Conservation (phyloP, 2,113 vertebrate species). For the Otocyon megalotis region DNA sequence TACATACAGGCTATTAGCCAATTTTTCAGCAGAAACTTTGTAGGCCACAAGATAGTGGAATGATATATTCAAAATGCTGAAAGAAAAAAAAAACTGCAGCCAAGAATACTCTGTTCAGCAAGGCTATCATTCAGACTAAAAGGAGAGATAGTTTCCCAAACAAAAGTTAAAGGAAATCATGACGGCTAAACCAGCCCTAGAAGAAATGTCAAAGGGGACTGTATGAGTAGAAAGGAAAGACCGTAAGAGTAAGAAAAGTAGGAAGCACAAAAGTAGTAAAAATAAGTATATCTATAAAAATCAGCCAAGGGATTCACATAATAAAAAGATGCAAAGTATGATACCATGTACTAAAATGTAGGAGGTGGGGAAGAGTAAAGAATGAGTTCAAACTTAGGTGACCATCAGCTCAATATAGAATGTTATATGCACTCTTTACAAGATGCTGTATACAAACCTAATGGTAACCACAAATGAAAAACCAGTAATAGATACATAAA, state of each 20-base stretch:
- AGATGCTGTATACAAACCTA: background rate
- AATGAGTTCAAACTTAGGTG: background rate
- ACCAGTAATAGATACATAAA: background rate
- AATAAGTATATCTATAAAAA: background rate
- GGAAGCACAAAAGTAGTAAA: background rate
- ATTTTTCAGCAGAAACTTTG: too few species aligned
- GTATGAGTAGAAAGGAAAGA: background rate
- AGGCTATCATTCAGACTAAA: background rate
- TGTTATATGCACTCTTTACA: too few species aligned
- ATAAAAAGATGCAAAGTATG: background rate
- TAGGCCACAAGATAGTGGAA: too few species aligned
- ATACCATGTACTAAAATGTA: background rate
- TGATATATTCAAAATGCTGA: too few species aligned
- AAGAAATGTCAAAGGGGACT: background rate
- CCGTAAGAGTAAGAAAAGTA: background rate
- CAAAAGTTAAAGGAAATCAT: background rate
- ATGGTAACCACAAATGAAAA: background rate
- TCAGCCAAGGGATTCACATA: background rate
- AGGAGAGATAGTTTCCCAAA: background rate
- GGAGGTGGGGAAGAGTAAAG: background rate
- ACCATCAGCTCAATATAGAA: too few species aligned
- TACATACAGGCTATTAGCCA: background rate
- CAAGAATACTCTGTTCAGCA: too few species aligned
- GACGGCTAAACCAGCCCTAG: background rate
- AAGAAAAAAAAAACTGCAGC: too few species aligned